Conservation (phyloP, 2,888 invertebrate genomes). For the Eilema sororculum region DNA sequence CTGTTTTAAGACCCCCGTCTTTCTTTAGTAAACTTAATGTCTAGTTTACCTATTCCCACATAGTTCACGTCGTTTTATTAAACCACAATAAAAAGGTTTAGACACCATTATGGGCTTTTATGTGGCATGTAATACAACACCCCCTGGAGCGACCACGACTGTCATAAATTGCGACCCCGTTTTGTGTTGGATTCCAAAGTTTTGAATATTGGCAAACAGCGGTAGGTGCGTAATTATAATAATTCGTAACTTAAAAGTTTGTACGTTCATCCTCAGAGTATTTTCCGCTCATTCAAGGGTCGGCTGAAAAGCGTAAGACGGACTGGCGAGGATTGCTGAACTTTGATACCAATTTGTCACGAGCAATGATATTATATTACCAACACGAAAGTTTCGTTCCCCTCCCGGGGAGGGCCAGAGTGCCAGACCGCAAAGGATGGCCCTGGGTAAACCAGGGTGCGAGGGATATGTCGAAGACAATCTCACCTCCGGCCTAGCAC, state of each 20-base stretch:
- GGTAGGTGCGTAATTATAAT: no score
- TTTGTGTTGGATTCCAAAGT: slow-evolving; percentile 13
- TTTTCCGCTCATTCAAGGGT: no score
- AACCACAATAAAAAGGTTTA: slow-evolving; percentile 51
- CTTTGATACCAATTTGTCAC: not conserved
- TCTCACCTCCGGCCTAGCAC: no score
- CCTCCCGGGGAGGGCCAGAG: no score
- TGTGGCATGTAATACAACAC: slow-evolving; percentile 42
- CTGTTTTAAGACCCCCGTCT: not conserved
- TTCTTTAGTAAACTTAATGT: not conserved
- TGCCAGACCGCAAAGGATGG: no score
- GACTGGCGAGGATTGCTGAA: not conserved
- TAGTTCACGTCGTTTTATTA: slow-evolving; percentile 41
- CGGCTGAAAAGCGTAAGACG: no score
- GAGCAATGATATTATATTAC: no score
- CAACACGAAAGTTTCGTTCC: not conserved
- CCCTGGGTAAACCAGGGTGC: no score
- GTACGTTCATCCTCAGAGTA: no score
- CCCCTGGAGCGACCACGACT: slow-evolving; percentile 42
- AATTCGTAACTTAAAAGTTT: no score
- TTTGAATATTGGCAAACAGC: not conserved
- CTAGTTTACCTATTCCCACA: not conserved
- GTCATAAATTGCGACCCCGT: slow-evolving; percentile 32
- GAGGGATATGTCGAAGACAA: no score
- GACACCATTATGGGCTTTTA: slow-evolving; percentile 51